Conservation (phyloP, 1,140 invertebrate species). For the Colletes latitarsis region DNA sequence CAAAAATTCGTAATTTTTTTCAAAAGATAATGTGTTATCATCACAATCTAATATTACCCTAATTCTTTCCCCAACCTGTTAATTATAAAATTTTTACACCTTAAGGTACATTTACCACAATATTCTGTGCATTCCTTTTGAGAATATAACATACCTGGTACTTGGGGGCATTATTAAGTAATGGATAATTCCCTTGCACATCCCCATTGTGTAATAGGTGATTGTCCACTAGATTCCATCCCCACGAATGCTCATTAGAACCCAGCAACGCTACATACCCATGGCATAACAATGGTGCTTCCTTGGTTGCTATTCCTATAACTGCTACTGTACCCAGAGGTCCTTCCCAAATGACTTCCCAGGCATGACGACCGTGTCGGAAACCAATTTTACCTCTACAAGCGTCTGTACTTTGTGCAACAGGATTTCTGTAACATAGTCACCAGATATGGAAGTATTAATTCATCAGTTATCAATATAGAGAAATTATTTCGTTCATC, state of each 20-base stretch:
- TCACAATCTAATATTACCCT: conserved; percentile 98
- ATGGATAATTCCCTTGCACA: conserved; percentile 96
- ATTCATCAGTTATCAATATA: background rate
- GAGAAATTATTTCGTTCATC: too few species aligned
- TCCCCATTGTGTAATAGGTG: conserved; percentile 98
- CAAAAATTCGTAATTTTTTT: conserved; percentile 99
- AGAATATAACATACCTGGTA: conserved; percentile 90
- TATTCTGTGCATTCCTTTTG: background rate
- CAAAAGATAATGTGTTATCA: conserved; percentile 97
- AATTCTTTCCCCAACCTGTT: conserved; percentile 97
- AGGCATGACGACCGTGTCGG: conserved; percentile 95
- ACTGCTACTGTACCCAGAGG: conserved; percentile 97
- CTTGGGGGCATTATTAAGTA: conserved; percentile 98
- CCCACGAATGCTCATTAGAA: conserved; percentile 98
- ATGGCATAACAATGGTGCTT: conserved; percentile 93
- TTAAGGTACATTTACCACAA: conserved; percentile 15
- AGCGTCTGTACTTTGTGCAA: conserved; percentile 99
- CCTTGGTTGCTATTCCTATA: conserved; percentile 97
- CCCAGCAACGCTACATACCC: conserved; percentile 97
- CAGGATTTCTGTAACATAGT: conserved; percentile 88
- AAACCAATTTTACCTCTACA: conserved; percentile 97
- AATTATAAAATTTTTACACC: conserved; percentile 55
- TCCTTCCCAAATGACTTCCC: conserved; percentile 99
- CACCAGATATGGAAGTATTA: background rate
- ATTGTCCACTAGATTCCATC: conserved; percentile 99